These are phyloP conservation scores for Rallus limicola DNA, from an alignment of 2,113 vertebrate species.

Conservation along the genomic window DNA sequence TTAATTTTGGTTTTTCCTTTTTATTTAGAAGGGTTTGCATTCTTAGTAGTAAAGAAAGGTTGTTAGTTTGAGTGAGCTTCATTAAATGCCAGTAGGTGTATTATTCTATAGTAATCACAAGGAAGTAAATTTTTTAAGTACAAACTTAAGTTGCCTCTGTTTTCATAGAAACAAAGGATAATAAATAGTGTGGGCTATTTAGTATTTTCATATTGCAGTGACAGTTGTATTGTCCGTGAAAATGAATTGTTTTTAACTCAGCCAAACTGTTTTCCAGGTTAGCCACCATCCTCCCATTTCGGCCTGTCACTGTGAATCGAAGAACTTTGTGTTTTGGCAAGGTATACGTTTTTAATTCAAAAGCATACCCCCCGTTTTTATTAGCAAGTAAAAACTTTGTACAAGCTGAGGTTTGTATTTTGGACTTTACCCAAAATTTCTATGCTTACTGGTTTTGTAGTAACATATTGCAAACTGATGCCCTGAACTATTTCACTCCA, in stretches of 20 bases:
- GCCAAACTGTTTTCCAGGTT: constrained; percentile 81
- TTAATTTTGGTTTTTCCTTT: not conserved
- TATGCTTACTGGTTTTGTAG: not conserved
- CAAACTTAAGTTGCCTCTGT: not conserved
- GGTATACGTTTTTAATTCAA: constrained; percentile 79
- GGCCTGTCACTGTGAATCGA: constrained; percentile 98
- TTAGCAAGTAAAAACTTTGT: not conserved
- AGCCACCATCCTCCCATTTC: constrained; percentile 99
- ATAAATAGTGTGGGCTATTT: not conserved
- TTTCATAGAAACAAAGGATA: not conserved
- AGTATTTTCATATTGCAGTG: not conserved
- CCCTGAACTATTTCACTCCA: not conserved
- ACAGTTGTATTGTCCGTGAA: not conserved
- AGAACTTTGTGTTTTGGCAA: constrained; percentile 99
- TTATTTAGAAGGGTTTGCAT: not conserved
- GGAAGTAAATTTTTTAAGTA: not conserved
- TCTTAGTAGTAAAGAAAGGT: not conserved
- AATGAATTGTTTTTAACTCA: not conserved
- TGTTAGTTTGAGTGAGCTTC: not conserved
- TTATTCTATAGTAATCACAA: not conserved
- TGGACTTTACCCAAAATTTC: not conserved
- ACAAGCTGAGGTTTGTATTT: not conserved
- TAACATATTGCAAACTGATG: not conserved
- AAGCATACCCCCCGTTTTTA: constrained; percentile 7
- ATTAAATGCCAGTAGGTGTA: not conserved